A percentile compares a stretch with the other conserved stretches of the same genome.
These are phyloP conservation scores for Diabrotica undecimpunctata DNA, from an alignment of 1,140 invertebrate genomes.

Conservation along the genomic window DNA sequence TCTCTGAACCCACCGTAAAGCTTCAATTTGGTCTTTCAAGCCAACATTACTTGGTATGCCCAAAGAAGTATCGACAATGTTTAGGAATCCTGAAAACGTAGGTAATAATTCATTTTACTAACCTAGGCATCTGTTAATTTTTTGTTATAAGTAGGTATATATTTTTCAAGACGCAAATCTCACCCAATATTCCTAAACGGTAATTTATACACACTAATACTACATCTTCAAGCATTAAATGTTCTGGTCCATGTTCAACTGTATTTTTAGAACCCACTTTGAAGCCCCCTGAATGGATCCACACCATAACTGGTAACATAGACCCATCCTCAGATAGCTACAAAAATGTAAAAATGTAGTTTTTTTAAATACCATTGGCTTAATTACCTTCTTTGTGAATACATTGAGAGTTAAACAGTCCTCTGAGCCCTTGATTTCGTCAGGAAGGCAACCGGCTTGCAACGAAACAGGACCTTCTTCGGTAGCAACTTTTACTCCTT, in stretches of 20 bases:
- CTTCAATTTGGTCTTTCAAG: neutral
- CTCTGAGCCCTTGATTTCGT: slow-evolving; percentile 25
- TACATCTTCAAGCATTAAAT: slow-evolving; percentile 57
- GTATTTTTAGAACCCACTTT: slow-evolving; percentile 54
- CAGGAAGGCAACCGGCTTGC: slow-evolving; percentile 19
- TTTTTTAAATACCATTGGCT: neutral
- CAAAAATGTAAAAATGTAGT: neutral
- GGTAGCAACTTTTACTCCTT: slow-evolving; percentile 45
- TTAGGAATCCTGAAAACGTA: neutral
- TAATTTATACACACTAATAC: slow-evolving; percentile 53
- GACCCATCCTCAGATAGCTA: neutral
- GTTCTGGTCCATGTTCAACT: slow-evolving; percentile 57
- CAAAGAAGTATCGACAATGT: neutral
- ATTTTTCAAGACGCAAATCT: too few species aligned
- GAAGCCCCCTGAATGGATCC: slow-evolving; percentile 62
- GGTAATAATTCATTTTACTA: neutral
- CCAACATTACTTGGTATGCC: neutral
- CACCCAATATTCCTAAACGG: slow-evolving; percentile 49
- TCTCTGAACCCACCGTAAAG: neutral
- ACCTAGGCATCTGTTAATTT: neutral
- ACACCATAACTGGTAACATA: slow-evolving; percentile 58
- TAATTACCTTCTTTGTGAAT: slow-evolving; percentile 24
- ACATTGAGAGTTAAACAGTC: slow-evolving; percentile 36
- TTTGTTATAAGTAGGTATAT: too few species aligned
- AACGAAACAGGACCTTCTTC: slow-evolving; percentile 46